Conservation (phyloP, 1,140 invertebrate species). For the Arion vulgaris region DNA sequence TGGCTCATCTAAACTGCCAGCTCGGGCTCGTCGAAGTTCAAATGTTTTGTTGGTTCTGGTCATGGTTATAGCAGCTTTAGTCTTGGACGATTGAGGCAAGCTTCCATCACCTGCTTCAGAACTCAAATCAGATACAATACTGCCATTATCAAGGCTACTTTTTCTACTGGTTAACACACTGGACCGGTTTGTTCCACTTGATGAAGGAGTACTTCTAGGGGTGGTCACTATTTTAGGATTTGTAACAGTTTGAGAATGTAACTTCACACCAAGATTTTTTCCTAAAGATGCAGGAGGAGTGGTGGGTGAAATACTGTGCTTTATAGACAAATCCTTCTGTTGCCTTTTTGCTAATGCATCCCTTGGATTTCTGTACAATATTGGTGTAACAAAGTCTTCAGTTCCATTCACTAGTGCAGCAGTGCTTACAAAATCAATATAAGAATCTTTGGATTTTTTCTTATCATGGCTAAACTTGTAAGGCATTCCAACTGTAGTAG, state of each 20-base stretch:
- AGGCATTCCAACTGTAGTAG: constrained; percentile 74
- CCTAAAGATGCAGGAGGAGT: neutral
- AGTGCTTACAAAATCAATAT: constrained; percentile 59
- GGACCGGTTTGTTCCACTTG: constrained; percentile 11
- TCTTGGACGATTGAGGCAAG: constrained; percentile 56
- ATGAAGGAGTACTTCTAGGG: constrained; percentile 1
- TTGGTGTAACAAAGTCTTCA: constrained; percentile 58
- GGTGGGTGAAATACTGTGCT: neutral
- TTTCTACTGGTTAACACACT: constrained; percentile 56
- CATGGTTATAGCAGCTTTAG: constrained; percentile 63
- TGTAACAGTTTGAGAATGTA: constrained; percentile 41
- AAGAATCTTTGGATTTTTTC: constrained; percentile 38
- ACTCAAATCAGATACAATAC: constrained; percentile 46
- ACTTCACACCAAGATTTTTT: constrained; percentile 22
- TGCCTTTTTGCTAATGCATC: constrained; percentile 49
- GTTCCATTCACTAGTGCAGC: constrained; percentile 62
- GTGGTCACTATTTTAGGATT: neutral
- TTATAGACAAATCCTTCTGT: neutral
- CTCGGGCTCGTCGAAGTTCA: constrained; percentile 72
- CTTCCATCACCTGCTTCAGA: constrained; percentile 41
- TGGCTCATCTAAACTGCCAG: constrained; percentile 55
- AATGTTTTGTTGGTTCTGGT: constrained; percentile 73
- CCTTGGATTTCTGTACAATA: constrained; percentile 59
- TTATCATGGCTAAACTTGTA: constrained; percentile 33
- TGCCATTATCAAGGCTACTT: constrained; percentile 45